Conservation (phyloP, 2,888 invertebrate species). For the Labia minor region DNA sequence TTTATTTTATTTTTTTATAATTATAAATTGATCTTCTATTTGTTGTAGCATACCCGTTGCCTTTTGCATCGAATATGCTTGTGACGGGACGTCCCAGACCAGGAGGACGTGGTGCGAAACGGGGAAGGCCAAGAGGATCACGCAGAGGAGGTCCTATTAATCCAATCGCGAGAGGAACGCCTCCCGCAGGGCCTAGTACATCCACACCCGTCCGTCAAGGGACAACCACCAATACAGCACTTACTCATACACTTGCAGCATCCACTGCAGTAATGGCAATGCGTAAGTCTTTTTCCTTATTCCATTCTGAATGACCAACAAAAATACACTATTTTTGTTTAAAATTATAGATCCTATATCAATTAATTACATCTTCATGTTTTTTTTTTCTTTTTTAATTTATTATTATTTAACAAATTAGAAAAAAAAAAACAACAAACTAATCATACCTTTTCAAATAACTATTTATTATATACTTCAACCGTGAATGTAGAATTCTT, state of each 20-base stretch:
- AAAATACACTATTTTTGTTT: no score
- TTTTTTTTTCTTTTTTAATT: no score
- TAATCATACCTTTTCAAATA: no score
- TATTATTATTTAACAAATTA: no score
- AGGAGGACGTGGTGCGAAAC: slow-evolving; percentile 46
- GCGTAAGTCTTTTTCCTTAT: background rate
- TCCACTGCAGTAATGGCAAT: slow-evolving; percentile 17
- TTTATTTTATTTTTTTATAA: no score
- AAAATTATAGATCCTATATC: no score
- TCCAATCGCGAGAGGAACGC: background rate
- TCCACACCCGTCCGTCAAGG: slow-evolving; percentile 14
- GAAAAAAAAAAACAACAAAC: no score
- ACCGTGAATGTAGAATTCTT: no score
- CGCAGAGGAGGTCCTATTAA: slow-evolving; percentile 42
- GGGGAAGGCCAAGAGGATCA: slow-evolving; percentile 65
- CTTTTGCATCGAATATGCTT: slow-evolving; percentile 24
- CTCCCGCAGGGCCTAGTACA: background rate
- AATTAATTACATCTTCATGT: no score
- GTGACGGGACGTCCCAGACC: slow-evolving; percentile 31
- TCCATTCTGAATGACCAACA: no score
- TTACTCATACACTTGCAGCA: slow-evolving; percentile 9
- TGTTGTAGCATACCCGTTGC: slow-evolving; percentile 23
- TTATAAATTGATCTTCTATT: no score
- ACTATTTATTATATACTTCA: no score
- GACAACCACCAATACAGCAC: slow-evolving; percentile 17